Conservation (phyloP, 1,140 invertebrate species). For the Myzus persicae region DNA sequence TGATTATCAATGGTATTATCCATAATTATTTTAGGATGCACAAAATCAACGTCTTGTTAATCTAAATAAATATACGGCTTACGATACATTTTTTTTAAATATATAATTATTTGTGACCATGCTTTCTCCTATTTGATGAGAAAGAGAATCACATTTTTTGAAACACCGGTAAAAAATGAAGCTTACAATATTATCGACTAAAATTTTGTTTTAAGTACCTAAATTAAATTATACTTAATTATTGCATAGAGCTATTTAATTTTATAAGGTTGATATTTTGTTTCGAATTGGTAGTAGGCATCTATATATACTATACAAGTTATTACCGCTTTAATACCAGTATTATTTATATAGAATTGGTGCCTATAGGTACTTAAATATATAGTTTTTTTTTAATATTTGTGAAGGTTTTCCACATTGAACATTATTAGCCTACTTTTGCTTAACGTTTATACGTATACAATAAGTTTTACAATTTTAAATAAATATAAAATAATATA, state of each 20-base stretch:
- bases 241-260: too few species aligned
- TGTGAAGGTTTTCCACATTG: neutral
- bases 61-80: neutral
- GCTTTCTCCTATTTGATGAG: neutral
- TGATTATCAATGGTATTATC: constrained; percentile 1
- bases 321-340: neutral
- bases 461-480: neutral
- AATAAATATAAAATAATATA: neutral
- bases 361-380: neutral
- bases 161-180: neutral
- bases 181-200: too few species aligned
- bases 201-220: too few species aligned
- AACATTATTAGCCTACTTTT: neutral
- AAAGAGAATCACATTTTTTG: neutral
- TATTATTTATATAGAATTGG: neutral
- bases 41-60: neutral
- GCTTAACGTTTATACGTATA: neutral
- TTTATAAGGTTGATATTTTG: too few species aligned
- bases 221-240: too few species aligned
- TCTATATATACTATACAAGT: neutral
- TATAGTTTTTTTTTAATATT: neutral
- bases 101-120: neutral
- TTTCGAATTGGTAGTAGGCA: too few species aligned
- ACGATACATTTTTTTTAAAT: neutral
- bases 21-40: neutral